Evolutionary conservation across 2,113 vertebrate species (phyloP).

Genomic region (Antechinus flavipes): DNA sequence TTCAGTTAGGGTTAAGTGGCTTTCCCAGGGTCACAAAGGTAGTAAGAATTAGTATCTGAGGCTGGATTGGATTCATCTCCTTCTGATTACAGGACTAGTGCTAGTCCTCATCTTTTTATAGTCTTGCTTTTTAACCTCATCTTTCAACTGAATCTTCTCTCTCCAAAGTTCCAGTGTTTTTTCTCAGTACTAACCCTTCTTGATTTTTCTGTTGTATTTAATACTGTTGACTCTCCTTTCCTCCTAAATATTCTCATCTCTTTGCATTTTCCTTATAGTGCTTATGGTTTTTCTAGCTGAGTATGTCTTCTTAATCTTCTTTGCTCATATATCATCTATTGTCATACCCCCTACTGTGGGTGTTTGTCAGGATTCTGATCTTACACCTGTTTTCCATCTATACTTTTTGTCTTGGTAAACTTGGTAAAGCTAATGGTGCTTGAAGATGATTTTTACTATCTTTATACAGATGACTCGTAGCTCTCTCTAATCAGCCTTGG

Average conservation of each 20-base stretch:
- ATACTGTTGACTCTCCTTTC: neutral
- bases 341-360: neutral
- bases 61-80: too few relatives aligned
- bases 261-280: neutral
- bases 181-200: neutral
- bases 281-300: neutral
- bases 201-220: neutral
- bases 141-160: neutral
- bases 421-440: neutral
- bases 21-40: too few relatives aligned
- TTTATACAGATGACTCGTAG: neutral
- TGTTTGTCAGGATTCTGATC: neutral
- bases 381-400: neutral
- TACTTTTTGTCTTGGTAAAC: neutral
- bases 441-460: neutral
- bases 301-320: neutral
- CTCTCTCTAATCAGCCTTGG: neutral
- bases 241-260: neutral
- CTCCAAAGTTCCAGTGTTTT: neutral
- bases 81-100: too few relatives aligned
- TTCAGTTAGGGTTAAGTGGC: too few relatives aligned
- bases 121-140: neutral
- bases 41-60: too few relatives aligned
- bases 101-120: neutral
- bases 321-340: neutral